Percentiles rank a stretch among this genome's conserved stretches.
phyloP scores from a whole-genome alignment of 2,113 vertebrate genomes.

The Boulengeromyrus knoepffleri region DNA sequence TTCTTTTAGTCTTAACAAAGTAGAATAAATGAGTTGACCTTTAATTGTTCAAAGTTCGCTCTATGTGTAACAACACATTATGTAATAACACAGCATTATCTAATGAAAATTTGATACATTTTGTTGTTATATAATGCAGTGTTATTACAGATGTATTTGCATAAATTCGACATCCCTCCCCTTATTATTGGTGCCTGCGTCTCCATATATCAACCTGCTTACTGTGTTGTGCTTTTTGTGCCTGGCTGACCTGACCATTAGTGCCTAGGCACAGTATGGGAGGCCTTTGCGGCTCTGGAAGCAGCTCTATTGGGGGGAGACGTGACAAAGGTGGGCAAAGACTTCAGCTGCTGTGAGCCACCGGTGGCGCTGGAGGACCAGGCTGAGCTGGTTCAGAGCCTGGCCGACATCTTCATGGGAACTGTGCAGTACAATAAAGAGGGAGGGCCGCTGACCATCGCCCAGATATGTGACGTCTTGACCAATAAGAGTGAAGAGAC shows the following conservation, averaged over 20 bases:
- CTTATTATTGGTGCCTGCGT: neutral
- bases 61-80: neutral
- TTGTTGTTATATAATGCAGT: neutral
- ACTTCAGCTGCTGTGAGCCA: conserved; percentile 62
- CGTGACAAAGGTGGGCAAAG: conserved; percentile 36
- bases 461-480: conserved; percentile 58
- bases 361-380: conserved; percentile 47
- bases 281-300: conserved; percentile 59
- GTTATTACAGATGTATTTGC: neutral
- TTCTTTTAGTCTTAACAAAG: neutral
- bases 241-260: conserved; percentile 27
- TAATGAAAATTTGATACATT: neutral
- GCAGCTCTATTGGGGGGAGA: conserved; percentile 36
- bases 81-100: neutral
- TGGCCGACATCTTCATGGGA: conserved; percentile 69
- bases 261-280: conserved; percentile 52
- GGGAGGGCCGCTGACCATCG: conserved; percentile 45
- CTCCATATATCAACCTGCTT: neutral
- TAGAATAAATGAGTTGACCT: neutral
- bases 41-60: neutral
- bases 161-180: neutral
- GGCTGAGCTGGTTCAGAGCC: conserved; percentile 53
- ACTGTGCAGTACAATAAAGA: conserved; percentile 72
- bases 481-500: conserved; percentile 37
- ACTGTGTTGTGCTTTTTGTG: neutral